Percentiles rank a stretch among this genome's conserved stretches.
phyloP scores from a whole-genome alignment of 1,140 invertebrate species.

The Drosophila pachea region DNA sequence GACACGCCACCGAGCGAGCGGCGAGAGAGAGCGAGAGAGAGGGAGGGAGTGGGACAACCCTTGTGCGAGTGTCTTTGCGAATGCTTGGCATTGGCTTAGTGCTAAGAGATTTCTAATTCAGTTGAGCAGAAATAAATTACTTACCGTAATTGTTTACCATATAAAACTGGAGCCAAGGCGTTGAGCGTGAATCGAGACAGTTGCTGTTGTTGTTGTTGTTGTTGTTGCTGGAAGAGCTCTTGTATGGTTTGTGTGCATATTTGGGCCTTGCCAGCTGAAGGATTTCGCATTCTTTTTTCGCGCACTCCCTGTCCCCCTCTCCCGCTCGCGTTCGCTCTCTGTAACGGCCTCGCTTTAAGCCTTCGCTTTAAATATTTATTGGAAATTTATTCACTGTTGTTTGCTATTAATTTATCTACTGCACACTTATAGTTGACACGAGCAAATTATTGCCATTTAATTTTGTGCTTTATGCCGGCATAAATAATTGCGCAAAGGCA shows the following conservation, averaged over 20 bases:
- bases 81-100: slow-evolving; percentile 65
- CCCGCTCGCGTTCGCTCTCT: too few species aligned
- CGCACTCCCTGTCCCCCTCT: too few species aligned
- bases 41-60: background rate
- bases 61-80: slow-evolving; percentile 19
- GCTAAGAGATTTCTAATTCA: slow-evolving; percentile 77
- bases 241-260: slow-evolving; percentile 32
- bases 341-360: background rate
- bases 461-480: slow-evolving; percentile 68
- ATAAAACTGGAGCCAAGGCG: slow-evolving; percentile 70
- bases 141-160: slow-evolving; percentile 76
- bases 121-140: slow-evolving; percentile 77
- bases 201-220: slow-evolving; percentile 17
- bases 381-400: slow-evolving; percentile 60
- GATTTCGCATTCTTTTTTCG: slow-evolving; percentile 13
- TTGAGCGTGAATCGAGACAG: slow-evolving; percentile 45
- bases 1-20: slow-evolving; percentile 36
- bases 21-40: background rate
- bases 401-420: slow-evolving; percentile 73
- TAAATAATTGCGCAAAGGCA: slow-evolving; percentile 74
- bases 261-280: slow-evolving; percentile 39
- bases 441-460: slow-evolving; percentile 74
- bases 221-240: slow-evolving; percentile 16
- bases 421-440: slow-evolving; percentile 70
- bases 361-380: slow-evolving; percentile 33